phyloP scores from a whole-genome alignment of 2,888 invertebrate species.

The Eristalis tenax region DNA sequence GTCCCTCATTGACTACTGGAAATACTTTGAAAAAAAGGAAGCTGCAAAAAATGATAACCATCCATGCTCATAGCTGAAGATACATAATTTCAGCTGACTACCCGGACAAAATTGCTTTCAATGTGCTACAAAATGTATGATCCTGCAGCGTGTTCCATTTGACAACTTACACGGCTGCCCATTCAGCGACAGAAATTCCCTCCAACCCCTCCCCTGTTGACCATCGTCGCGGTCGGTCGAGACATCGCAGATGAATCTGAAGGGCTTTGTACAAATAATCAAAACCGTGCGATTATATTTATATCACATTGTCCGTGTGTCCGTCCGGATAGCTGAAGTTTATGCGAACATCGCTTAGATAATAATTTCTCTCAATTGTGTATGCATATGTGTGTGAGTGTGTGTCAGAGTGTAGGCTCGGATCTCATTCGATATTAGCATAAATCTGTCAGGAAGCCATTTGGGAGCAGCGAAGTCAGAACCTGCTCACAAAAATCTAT shows the following conservation, averaged over 20 bases:
- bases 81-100: constrained; percentile 50
- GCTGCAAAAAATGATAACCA: not conserved
- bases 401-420: constrained; percentile 45
- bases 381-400: not conserved
- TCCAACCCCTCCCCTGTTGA: not conserved
- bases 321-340: constrained; percentile 54
- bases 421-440: constrained; percentile 71
- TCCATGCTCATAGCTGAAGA: constrained; percentile 26
- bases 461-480: constrained; percentile 36
- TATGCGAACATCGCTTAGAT: constrained; percentile 68
- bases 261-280: constrained; percentile 66
- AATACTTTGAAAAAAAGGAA: not conserved
- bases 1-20: constrained; percentile 68
- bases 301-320: constrained; percentile 58
- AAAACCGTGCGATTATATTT: constrained; percentile 67
- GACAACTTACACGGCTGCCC: constrained; percentile 73
- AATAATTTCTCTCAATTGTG: constrained; percentile 38
- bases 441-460: constrained; percentile 71
- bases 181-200: constrained; percentile 52
- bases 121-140: constrained; percentile 69
- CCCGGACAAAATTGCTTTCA: constrained; percentile 49
- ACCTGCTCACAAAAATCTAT: constrained; percentile 70
- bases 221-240: not conserved
- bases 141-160: constrained; percentile 71
- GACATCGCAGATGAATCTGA: constrained; percentile 30